Evolutionary conservation across 2,797 vertebrate genomes (phyloP), one percentile per base, ranked within the genome.

Genomic region (Enteromius afrohamiltoni): DNA sequence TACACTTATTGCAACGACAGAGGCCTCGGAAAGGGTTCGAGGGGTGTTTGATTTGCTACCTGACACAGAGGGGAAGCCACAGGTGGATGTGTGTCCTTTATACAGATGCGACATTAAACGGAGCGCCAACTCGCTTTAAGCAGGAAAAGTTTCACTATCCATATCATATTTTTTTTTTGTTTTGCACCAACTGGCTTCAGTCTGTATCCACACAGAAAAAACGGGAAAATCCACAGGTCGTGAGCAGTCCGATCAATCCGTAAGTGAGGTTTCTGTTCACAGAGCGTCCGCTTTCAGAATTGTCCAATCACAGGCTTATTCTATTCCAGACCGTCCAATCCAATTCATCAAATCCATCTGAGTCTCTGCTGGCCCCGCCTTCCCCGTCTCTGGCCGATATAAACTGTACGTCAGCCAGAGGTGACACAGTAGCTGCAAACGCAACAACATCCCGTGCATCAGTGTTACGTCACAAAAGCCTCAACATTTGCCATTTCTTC

Each of bases 1-100:
- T 91, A 94, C 93, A 93, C 87, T 95, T 95, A 95, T 94, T 95
- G 93, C 90, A 71, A 91, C 83, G 87, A 90, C 91, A 91, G 92
- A 93, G 73, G 90, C 92, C 91, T 89, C 85, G 88, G 92, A 91
- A 74, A 87, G 86, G 91, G n/a, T 58, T 51, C 17, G n/a, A 29
- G 83, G 47, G 8, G 40, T 42, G 23, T 16, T 51, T 19, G 34
- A 73, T 62, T 55, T 47, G 71, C 79, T 87, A 87, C 84, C 84
- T 71, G 67, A 81, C 81, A 82, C 80, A 62, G 55, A 58, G 42
- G 31, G 31, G 69, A 79, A 70, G 69, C 53, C 68, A 79, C 34
- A n/a, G 49, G 31, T 42, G 69, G 47, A 83, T 77, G 77, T 87
- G 55, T 26, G 64, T 85, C 47, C 29, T 93, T 92, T 93, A 87